Evolutionary conservation across 2,888 invertebrate species (phyloP), one percentile per base, ranked within the genome.

Genomic region (Rhamnusium bicolor): DNA sequence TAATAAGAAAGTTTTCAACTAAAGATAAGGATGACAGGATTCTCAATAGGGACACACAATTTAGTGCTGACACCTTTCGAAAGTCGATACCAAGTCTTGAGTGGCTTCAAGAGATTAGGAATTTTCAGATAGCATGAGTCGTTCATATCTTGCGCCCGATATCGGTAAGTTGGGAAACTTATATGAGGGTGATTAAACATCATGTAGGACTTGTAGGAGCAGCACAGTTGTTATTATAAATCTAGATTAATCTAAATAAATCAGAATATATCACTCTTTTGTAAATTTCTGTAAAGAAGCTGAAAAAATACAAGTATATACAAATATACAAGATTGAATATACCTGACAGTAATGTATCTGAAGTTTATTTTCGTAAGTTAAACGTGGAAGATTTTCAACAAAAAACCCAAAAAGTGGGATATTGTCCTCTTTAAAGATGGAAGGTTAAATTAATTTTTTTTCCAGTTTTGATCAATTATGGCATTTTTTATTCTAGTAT

Each of bases 51-150:
- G 56, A 32, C 32, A 56, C 56, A 67, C 67, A 67, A 67, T 67
- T 67, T 67, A 67, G 67, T 67, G 67, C 67, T 67, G 67, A 67
- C 67, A 67, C 67, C 56, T 67, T 61, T 67, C 67, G 24, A 67
- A 67, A 67, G 40, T 56, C 67, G 56, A 67, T 67, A 56, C 56
- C 46, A 56, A 67, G 53, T 56, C 67, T 27, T 67, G 46, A 67
- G 67, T 67, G 46, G 46, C 67, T 51, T 46, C 56, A 27, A 67
- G 40, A 67, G 67, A 67, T 67, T 67, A 56, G 67, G 56, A 54
- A 46, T 67, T 54, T 56, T 40, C 54, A 46, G 67, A 56, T 67
- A 67, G 51, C 53, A 47, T 29, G n/a, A 65, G 53, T 65, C 53
- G n/a, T 29, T 53, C 54, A 54, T 65, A 65, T 65, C 65, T 54